These are phyloP conservation scores for Rissa tridactyla DNA, from an alignment of 2,113 vertebrate species.

Conservation along the genomic window DNA sequence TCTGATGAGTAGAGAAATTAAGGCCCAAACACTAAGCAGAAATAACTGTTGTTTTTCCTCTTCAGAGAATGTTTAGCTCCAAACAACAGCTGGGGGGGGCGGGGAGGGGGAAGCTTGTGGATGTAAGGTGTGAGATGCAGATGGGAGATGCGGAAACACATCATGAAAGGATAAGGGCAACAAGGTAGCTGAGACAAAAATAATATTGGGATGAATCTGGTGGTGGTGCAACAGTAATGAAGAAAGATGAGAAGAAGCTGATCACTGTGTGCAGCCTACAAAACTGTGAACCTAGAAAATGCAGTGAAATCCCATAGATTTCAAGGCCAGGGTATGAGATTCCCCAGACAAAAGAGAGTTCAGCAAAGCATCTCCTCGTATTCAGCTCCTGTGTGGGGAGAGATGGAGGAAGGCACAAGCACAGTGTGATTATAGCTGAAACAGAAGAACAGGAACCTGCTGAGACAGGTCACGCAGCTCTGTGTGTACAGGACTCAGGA, in stretches of 20 bases:
- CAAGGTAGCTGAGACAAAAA: not conserved
- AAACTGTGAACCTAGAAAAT: not conserved
- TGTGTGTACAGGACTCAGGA: not conserved
- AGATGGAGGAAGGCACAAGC: not conserved
- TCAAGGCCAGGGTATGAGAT: not conserved
- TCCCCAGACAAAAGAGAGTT: not conserved
- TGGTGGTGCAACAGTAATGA: not conserved
- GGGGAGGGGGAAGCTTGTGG: not conserved
- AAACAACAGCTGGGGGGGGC: not conserved
- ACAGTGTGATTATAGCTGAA: not conserved
- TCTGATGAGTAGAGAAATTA: conserved; percentile 43
- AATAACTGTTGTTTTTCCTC: conserved; percentile 15
- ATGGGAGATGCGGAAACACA: not conserved
- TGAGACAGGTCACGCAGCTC: not conserved
- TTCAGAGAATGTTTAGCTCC: not conserved
- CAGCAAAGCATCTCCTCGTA: not conserved
- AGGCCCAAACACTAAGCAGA: not conserved
- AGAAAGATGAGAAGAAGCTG: not conserved
- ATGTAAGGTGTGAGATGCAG: not conserved
- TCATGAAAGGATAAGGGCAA: not conserved
- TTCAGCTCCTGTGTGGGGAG: not conserved
- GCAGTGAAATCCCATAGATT: not conserved
- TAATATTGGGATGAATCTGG: not conserved
- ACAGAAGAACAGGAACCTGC: not conserved
- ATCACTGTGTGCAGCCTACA: not conserved